These are phyloP conservation scores for Picathartes gymnocephalus DNA, from an alignment of 2,113 vertebrate genomes.

Conservation along the genomic window DNA sequence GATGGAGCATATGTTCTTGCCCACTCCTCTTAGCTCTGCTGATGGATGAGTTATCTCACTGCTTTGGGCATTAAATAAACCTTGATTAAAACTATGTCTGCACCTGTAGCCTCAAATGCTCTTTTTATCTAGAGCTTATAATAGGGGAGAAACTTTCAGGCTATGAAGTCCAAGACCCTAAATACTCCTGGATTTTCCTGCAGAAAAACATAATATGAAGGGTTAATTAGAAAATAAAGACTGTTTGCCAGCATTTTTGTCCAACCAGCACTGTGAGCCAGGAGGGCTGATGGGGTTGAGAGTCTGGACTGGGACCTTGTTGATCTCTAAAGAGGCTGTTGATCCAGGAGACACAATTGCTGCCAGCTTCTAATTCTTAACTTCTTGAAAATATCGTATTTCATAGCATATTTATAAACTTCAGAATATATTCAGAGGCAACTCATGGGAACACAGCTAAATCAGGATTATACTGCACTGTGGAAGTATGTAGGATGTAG, in stretches of 20 bases:
- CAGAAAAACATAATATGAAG: neutral
- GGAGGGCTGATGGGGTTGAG: accelerated
- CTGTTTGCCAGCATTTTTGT: neutral
- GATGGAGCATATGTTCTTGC: conserved; percentile 27
- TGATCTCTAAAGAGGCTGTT: neutral
- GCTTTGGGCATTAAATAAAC: neutral
- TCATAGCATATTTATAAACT: neutral
- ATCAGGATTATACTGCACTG: neutral
- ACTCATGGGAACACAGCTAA: neutral
- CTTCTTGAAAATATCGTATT: neutral
- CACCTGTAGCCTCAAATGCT: neutral
- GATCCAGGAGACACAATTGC: neutral
- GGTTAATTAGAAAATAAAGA: neutral
- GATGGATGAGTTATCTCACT: neutral
- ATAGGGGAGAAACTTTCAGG: neutral
- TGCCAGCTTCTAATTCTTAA: neutral
- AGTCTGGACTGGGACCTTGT: neutral
- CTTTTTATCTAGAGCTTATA: neutral
- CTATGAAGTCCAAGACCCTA: accelerated
- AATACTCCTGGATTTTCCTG: neutral
- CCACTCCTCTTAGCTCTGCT: neutral
- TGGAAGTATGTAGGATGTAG: neutral
- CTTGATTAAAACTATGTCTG: neutral
- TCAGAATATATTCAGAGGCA: neutral
- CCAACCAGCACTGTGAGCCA: neutral